A percentile compares a stretch with the other conserved stretches of the same genome.
Evolutionary conservation across 1,140 invertebrate species (phyloP).

Genomic region (Laupala kohalensis): DNA sequence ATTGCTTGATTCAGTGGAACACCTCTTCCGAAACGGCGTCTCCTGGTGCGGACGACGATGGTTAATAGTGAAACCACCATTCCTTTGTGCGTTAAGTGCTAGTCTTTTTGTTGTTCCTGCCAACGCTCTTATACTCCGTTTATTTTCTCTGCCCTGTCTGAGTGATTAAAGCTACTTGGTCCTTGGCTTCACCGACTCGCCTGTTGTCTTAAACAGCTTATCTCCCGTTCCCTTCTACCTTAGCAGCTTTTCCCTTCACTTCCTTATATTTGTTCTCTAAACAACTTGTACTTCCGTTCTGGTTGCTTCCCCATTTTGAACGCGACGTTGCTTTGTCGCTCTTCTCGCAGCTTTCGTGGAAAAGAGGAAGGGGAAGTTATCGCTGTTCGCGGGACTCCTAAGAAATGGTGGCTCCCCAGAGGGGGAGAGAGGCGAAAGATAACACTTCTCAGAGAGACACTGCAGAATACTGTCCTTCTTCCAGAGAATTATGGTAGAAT

Average conservation of each 20-base stretch:
- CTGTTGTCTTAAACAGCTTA: background rate
- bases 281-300: background rate
- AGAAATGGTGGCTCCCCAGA: background rate
- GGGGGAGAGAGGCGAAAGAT: too few species aligned
- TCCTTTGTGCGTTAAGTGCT: background rate
- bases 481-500: too few species aligned
- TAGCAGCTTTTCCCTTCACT: background rate
- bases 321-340: background rate
- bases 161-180: background rate
- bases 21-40: too few species aligned
- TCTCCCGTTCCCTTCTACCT: background rate
- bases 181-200: background rate
- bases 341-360: background rate
- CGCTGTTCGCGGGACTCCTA: background rate
- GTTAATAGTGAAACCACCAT: background rate
- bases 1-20: too few species aligned
- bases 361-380: too few species aligned
- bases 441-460: too few species aligned
- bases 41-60: background rate
- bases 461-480: too few species aligned
- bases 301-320: background rate
- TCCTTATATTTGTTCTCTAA: background rate
- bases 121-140: background rate
- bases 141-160: background rate
- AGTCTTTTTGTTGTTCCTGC: background rate